Evolutionary conservation across 2,888 invertebrate species (phyloP).

Genomic region (Phoenoteleia sp.): DNA sequence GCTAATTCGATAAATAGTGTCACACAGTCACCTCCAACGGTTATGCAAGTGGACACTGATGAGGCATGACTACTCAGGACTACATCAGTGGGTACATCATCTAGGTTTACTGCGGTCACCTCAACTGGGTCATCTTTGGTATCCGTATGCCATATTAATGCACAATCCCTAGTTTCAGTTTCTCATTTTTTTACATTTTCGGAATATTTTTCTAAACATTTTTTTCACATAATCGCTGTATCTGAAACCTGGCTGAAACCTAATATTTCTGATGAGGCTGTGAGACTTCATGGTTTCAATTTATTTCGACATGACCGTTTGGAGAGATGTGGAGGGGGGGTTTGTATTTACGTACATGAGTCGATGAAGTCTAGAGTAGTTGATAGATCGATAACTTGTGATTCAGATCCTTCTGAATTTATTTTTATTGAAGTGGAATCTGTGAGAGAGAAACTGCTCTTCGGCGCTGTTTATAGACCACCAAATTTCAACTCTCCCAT

Average conservation of each 20-base stretch:
- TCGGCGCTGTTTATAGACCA: neutral
- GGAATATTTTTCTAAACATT: neutral
- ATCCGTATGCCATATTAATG: conserved; percentile 18
- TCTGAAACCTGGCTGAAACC: too few relatives aligned
- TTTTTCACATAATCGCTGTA: conserved; percentile 1
- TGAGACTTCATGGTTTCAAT: neutral
- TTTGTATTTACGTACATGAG: neutral
- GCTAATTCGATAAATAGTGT: neutral
- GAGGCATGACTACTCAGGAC: too few relatives aligned
- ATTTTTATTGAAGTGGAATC: neutral
- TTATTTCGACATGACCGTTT: neutral
- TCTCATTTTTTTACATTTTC: neutral
- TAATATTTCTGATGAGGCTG: neutral
- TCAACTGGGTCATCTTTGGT: too few relatives aligned
- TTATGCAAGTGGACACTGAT: too few relatives aligned
- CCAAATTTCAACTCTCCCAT: neutral
- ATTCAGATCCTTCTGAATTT: neutral
- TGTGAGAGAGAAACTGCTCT: neutral
- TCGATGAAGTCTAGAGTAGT: neutral
- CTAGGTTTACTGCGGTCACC: neutral
- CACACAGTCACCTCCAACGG: too few relatives aligned
- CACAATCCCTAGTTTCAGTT: neutral
- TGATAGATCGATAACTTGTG: neutral
- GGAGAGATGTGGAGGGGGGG: neutral
- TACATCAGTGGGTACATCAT: too few relatives aligned